phyloP scores from a whole-genome alignment of 2,888 invertebrate species.

The Tanypteryx hageni region DNA sequence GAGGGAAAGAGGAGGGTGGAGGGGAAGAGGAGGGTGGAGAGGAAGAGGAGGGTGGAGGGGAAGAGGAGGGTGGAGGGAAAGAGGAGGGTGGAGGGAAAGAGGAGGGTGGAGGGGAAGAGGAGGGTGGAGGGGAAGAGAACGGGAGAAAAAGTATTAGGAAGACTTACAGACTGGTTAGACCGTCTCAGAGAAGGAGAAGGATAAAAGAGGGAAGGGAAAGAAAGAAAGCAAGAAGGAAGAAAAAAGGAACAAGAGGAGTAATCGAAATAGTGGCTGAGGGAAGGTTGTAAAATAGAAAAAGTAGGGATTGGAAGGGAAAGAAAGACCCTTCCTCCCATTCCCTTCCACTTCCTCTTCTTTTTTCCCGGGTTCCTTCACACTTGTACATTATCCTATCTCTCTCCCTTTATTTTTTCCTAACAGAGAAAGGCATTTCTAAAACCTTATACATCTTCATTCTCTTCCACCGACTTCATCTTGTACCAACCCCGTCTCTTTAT shows the following conservation, averaged over 20 bases:
- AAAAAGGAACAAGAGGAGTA: conserved; percentile 12
- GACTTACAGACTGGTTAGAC: no score
- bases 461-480: not conserved
- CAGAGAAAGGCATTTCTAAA: conserved; percentile 7
- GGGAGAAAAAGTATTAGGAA: no score
- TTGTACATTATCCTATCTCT: no score
- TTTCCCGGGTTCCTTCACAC: not conserved
- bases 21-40: no score
- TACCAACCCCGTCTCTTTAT: not conserved
- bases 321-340: not conserved
- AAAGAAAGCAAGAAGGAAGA: not conserved
- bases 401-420: not conserved
- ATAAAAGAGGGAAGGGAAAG: no score
- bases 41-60: no score
- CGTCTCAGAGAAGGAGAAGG: no score
- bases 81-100: no score
- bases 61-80: no score
- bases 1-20: not conserved
- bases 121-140: no score
- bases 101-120: no score
- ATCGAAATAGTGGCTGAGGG: not conserved
- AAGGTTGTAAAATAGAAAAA: not conserved
- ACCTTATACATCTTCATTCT: conserved; percentile 24
- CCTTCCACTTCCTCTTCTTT: not conserved
- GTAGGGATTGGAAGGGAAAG: not conserved